Evolutionary conservation across 2,113 vertebrate species (phyloP), one percentile per base, ranked within the genome.

Genomic region (Hyperopisus bebe): DNA sequence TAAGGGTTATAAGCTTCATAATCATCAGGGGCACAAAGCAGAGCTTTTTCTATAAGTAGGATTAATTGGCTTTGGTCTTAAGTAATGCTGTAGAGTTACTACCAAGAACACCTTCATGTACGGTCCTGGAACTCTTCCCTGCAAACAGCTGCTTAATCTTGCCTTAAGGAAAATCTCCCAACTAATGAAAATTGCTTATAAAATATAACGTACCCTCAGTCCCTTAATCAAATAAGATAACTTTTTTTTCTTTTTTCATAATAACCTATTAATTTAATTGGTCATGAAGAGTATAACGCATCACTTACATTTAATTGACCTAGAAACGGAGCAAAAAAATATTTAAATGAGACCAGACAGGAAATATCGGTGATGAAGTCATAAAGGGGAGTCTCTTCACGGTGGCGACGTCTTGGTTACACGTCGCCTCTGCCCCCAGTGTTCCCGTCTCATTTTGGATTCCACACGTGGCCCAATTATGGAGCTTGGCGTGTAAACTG

Each of bases 221-320:
- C 97, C 96, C 97, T 97, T 98, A 99, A 99, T 99, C 97, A 98
- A 98, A 99, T 97, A 97, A 97, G 97, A 97, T 96, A 97, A 96
- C 96, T 93, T 93, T 95, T 96, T 95, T 96, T 95, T 96, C 96
- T 93, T 93, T 95, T 95, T 94, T 96, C 95, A 94, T 97, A 97
- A 98, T 98, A 98, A 98, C 97, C 98, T 98, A 98, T 98, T 99
- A 97, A 98, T 99, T 98, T 98, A 98, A 99, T 98, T 99, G 98
- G 97, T 97, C 97, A 96, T 95, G 96, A 99, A 98, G 97, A 97
- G 98, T 98, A 98, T 97, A 97, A 97, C 97, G 97, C 97, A 97
- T 98, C 97, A 96, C 97, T 98, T 97, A 97, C 97, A 97, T 98
- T 98, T 98, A 98, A 98, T 98, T 98, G 98, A 98, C 97, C 98